Base-by-base conservation (phyloP, 2,888 invertebrate species). In the Metopia argyrocephala region DNA sequence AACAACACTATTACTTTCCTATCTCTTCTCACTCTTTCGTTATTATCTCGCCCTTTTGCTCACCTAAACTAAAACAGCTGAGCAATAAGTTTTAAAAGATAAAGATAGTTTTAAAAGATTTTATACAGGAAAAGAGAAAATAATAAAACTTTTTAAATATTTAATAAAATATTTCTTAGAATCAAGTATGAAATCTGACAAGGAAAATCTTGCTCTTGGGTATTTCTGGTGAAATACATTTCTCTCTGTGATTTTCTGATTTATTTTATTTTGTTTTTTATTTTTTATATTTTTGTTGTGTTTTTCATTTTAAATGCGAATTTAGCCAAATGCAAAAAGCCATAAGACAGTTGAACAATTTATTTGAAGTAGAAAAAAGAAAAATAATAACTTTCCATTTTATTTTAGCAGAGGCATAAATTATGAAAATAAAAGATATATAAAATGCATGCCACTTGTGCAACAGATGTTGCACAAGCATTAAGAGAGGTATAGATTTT, bases 341-440 rank as follows among this genome's bases (percentile, higher is more conserved):
- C 71, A 61, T 54, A 45, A 71, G 62, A 62, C 28, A 54, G 15
- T 73, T 56, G 18, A 1, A 48, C 28, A 21, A 73, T 73, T 73
- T 73, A 56, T 56, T 64, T 48, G 15, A 23, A 18, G 15, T 12
- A 38, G 38, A 9, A 38, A 15, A 0, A 1, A 38, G 38, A 0
- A 38, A 56, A 73, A 46, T 56, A 64, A 28, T 31, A 7, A 46
- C 46, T 46, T 56, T 38, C 27, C 25, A 23, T 56, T 45, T 25
- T 54, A 25, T n/a, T 25, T 23, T 25, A 54, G 15, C 15, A 23
- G 25, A 1, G 25, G 23, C 15, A 15, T 38, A 38, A 38, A 38
- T 38, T 38, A 38, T 38, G 38, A 38, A 38, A 38, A 38, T 38
- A n/a, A n/a, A n/a, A n/a, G n/a, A n/a, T n/a, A n/a, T 38, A 15